Evolutionary conservation across 2,797 vertebrate species (phyloP), one percentile per base, ranked within the genome.

Genomic region (Podarcis lilfordi): DNA sequence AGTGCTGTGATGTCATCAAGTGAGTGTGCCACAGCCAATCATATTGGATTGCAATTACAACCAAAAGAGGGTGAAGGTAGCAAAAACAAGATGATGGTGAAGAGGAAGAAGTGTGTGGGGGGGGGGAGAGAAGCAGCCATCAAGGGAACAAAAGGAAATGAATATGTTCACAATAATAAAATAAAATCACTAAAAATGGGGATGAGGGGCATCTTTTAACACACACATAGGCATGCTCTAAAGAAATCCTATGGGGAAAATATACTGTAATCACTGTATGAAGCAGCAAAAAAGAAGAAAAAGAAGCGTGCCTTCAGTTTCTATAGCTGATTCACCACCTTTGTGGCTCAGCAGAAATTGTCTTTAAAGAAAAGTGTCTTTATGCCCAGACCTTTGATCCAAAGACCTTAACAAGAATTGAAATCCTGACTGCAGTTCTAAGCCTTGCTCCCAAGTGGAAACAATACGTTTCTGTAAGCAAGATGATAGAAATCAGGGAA

Each of bases 331-430:
- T 45, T 15, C 29, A 1, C 78, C 85, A 90, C 37, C 40, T 85
- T 89, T 11, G 19, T 64, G 71, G 4, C 35, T 93, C 61, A 89
- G 8, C 25, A 21, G 45, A 88, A 78, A 78, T 69, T 40, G 80
- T 86, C 68, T 91, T 40, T 75, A 64, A 88, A 91, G 88, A 43
- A 40, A 72, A 37, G 10, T 81, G 27, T 71, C 37, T 91, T 92
- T 23, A 15, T 76, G 55, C 21, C 82, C 74, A 86, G 85, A 19
- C 78, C 89, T 88, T 93, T 91, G n/a, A 75, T 80, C 45, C 88
- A 84, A 82, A 76, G 69, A 86, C 40, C n/a, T 32, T 78, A 88
- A 77, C 4, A 85, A 23, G 55, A 85, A 45, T 0, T 86, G 55
- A 86, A 93, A 89, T 89, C 61, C 40, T 90, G 77, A 66, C 61